Conservation (phyloP, 2,888 invertebrate species). For the Drosophila cognata region DNA sequence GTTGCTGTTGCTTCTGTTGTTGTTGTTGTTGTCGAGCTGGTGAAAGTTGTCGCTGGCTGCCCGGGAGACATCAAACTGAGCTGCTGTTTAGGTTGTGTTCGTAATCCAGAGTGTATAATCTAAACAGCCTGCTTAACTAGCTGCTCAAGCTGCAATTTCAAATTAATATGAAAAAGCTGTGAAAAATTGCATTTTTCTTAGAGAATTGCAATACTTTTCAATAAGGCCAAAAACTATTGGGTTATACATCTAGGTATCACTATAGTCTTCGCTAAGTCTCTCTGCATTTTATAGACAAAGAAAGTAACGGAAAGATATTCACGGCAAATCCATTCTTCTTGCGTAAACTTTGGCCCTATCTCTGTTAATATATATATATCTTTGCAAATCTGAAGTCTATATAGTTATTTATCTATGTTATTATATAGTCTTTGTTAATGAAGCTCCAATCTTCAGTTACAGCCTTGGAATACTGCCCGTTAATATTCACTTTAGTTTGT, state of each 20-base stretch:
- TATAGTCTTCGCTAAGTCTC: not conserved
- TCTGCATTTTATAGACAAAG: no score
- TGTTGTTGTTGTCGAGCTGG: slow-evolving; percentile 31
- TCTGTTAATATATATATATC: not conserved
- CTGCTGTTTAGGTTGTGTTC: slow-evolving; percentile 27
- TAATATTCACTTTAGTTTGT: not conserved
- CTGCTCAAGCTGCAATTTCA: not conserved
- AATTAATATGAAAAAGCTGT: not conserved
- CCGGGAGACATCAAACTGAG: slow-evolving; percentile 36
- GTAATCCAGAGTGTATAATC: slow-evolving; percentile 11
- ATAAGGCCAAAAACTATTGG: not conserved
- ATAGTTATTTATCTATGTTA: not conserved
- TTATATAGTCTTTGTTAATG: not conserved
- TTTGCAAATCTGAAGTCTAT: not conserved
- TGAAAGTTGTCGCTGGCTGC: slow-evolving; percentile 43
- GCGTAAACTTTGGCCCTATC: not conserved
- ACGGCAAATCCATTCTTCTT: not conserved
- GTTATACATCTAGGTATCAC: not conserved
- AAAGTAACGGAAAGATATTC: not conserved
- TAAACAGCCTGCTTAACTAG: slow-evolving; percentile 21
- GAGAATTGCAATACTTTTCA: not conserved
- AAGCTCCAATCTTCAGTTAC: no score
- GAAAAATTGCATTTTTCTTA: not conserved
- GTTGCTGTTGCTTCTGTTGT: slow-evolving; percentile 14
- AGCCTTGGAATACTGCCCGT: not conserved